phyloP scores from a whole-genome alignment of 2,888 invertebrate species.

The Chrysomela aeneicollis region DNA sequence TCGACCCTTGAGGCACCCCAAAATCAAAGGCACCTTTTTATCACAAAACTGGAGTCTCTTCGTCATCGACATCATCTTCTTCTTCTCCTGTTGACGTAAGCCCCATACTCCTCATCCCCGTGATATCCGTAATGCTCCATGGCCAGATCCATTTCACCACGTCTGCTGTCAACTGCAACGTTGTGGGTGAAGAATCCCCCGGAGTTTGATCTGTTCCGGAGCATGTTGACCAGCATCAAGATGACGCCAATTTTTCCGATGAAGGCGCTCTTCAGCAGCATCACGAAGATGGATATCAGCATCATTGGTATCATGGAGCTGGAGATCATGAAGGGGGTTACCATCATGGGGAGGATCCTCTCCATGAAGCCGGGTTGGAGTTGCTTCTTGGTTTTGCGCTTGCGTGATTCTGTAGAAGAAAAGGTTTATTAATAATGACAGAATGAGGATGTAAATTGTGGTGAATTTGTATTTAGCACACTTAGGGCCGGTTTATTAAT shows the following conservation, averaged over 20 bases:
- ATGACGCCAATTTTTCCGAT: conserved; percentile 77
- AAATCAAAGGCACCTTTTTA: too few relatives aligned
- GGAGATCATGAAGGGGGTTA: conserved; percentile 76
- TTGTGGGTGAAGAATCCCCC: conserved; percentile 53
- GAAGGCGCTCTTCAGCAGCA: conserved; percentile 71
- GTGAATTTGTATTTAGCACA: too few relatives aligned
- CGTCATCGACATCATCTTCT: conserved; percentile 20
- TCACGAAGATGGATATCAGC: conserved; percentile 74
- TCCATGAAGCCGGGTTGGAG: conserved; percentile 66
- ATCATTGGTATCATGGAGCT: conserved; percentile 75
- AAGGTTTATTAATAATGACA: too few relatives aligned
- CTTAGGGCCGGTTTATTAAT: too few relatives aligned
- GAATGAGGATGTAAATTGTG: too few relatives aligned
- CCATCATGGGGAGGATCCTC: conserved; percentile 71
- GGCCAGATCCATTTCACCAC: conserved; percentile 35
- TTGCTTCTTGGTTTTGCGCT: conserved; percentile 7
- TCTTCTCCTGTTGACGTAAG: conserved; percentile 62
- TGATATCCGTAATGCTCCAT: conserved; percentile 67
- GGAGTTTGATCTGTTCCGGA: conserved; percentile 53
- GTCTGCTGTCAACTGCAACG: conserved; percentile 21
- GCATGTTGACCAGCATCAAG: conserved; percentile 71
- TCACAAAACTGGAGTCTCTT: too few relatives aligned
- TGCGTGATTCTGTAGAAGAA: too few relatives aligned
- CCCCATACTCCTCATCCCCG: conserved; percentile 66
- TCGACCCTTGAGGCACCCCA: too few relatives aligned